Evolutionary conservation across 2,797 vertebrate species (phyloP).

Genomic region (Echiichthys vipera): DNA sequence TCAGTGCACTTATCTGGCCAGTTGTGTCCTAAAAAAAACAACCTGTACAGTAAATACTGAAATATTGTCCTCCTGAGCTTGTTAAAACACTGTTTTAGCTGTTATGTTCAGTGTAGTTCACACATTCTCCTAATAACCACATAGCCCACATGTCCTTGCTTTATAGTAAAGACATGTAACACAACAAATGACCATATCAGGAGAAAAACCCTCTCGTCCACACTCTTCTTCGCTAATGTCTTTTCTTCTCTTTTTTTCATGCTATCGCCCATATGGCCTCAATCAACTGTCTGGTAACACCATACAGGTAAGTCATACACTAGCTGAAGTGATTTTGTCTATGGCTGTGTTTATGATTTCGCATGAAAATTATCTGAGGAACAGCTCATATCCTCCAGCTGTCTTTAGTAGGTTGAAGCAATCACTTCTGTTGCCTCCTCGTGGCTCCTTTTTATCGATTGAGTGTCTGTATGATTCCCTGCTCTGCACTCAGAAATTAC

Average conservation of each 20-base stretch:
- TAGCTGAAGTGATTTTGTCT: conserved; percentile 36
- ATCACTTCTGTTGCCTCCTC: conserved; percentile 64
- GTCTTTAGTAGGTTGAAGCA: conserved; percentile 65
- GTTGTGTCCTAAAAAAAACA: conserved; percentile 37
- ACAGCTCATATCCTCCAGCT: conserved; percentile 51
- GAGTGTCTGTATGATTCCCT: conserved; percentile 58
- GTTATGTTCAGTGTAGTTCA: not conserved
- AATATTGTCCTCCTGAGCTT: conserved; percentile 13
- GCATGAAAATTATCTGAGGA: conserved; percentile 43
- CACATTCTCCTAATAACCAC: conserved; percentile 1
- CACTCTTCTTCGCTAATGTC: conserved; percentile 27
- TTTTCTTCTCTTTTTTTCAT: conserved; percentile 47
- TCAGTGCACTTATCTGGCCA: conserved; percentile 58
- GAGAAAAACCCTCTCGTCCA: conserved; percentile 1
- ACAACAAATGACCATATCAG: not conserved
- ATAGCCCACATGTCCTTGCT: not conserved
- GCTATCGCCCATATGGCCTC: conserved; percentile 37
- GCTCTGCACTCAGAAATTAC: conserved; percentile 65
- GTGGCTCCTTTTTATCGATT: conserved; percentile 68
- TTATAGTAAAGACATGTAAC: not conserved
- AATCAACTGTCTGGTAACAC: conserved; percentile 36
- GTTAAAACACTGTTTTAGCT: conserved; percentile 13
- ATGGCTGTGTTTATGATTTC: conserved; percentile 44
- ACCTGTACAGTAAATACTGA: conserved; percentile 27
- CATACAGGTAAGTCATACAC: conserved; percentile 70